Percentiles rank a stretch among this genome's conserved stretches.
phyloP scores from a whole-genome alignment of 2,888 invertebrate species.

The Sthenelais limicola region DNA sequence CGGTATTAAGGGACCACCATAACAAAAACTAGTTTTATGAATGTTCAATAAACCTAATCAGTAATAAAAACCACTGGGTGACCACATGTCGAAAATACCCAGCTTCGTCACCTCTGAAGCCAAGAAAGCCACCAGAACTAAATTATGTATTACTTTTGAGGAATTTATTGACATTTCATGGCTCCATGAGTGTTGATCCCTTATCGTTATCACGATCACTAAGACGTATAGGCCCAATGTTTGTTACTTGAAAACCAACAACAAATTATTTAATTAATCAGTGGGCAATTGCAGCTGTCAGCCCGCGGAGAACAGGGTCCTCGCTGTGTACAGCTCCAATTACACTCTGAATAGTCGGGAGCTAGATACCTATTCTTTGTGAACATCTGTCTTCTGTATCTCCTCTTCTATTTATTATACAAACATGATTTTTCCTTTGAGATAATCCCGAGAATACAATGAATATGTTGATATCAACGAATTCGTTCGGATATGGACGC shows the following conservation, averaged over 20 bases:
- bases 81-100: too few species aligned
- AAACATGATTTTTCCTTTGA: background rate
- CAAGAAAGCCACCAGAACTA: too few species aligned
- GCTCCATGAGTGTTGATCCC: too few species aligned
- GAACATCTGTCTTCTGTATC: slow-evolving; percentile 25
- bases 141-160: too few species aligned
- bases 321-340: slow-evolving; percentile 19
- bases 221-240: slow-evolving; percentile 23
- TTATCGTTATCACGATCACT: slow-evolving; percentile 13
- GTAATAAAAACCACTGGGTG: too few species aligned
- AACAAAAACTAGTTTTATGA: too few species aligned
- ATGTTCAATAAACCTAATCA: too few species aligned
- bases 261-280: slow-evolving; percentile 38
- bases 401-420: background rate
- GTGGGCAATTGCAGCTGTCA: slow-evolving; percentile 35
- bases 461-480: background rate
- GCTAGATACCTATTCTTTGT: slow-evolving; percentile 1
- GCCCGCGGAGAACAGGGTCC: slow-evolving; percentile 18
- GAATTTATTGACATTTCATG: too few species aligned
- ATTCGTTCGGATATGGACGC: too few species aligned
- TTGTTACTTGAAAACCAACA: slow-evolving; percentile 34
- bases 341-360: slow-evolving; percentile 4
- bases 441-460: slow-evolving; percentile 1
- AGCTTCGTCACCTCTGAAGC: too few species aligned
- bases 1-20: too few species aligned